Evolutionary conservation across 1,140 invertebrate species (phyloP), one percentile per base, ranked within the genome.

Genomic region (Temnothorax curvispinosus): DNA sequence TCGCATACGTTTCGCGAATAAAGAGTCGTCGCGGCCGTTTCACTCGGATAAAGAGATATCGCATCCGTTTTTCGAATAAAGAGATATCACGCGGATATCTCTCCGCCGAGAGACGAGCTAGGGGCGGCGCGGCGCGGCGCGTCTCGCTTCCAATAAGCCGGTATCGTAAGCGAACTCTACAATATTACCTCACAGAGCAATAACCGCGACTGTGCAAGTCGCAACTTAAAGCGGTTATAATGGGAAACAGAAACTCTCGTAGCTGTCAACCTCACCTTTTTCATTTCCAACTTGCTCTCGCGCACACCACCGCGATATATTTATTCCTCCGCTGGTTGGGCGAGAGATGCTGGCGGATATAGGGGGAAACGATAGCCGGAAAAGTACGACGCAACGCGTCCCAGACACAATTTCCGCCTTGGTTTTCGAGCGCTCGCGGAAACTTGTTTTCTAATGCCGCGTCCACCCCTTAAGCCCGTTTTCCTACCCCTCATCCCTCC

Each of bases 181-280:
- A 62, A 84, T 84, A 84, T 84, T 84, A 84, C 80, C 80, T 84
- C 80, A n/a, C 69, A 11, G 41, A 60, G 80, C 80, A 84, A 84
- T 84, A 84, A 84, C 80, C 69, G 69, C 80, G 80, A 84, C 54
- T 75, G 69, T 75, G 69, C 54, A 11, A 62, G 71, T 84, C 80
- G 69, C 80, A 60, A 84, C 80, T 84, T 84, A 75, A 84, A 84
- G 54, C 69, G 54, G 54, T 84, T 84, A 84, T 84, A 75, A 84
- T 84, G 54, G 54, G 54, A 84, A 84, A 84, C 80, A 62, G 80
- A 84, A 84, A 84, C 80, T 84, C 80, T 84, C 80, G 69, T 84
- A 75, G 80, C 80, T 84, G 80, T 84, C 80, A 84, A n/a, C 69
- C 69, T 84, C 54, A 84, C 54, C 69, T 84, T 85, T 85, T 85